Evolutionary conservation across 1,140 invertebrate genomes (phyloP), one percentile per base, ranked within the genome.

Genomic region (Drosophila funebris): DNA sequence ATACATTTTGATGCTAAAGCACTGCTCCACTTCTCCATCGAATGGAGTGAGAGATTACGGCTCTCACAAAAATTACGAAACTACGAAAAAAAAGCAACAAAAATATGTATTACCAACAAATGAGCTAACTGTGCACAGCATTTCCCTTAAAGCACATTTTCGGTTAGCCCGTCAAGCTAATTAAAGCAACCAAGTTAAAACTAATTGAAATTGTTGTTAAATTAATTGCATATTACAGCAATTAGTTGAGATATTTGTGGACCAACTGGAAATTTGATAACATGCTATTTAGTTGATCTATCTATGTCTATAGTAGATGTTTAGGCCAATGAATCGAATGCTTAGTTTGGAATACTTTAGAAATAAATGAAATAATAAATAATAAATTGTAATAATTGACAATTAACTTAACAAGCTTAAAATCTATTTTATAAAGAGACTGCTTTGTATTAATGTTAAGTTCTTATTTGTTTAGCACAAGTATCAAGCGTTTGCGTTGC

Each of bases 31-130:
- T 24, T 43, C 14, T 8, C 29, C 4, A 5, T 53, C 29, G 37
- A 31, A 37, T 24, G 66, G 41, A 39, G 72, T 50, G 56, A 71
- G 54, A 72, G 67, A 79, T 84, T 73, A 60, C 43, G 37, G 75
- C 61, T 54, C 33, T 33, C 44, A 57, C 8, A 68, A 60, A 56
- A 69, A 53, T 48, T 20, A 31, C 9, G 3, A 46, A 75, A 66
- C 37, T 43, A 16, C 20, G 27, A 33, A 64, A 71, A 33, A 64
- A 75, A 29, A 80, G n/a, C n/a, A n/a, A n/a, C n/a, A n/a, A n/a
- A n/a, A n/a, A n/a, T n/a, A n/a, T n/a, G n/a, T n/a, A n/a, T n/a
- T 27, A 36, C 53, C 76, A 68, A 56, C 76, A 84, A 83, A 84
- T 84, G 67, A 69, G 67, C 62, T 58, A 67, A 61, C 71, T 72